Base-by-base conservation (phyloP, 2,797 vertebrate species). In the Halcyon badia region DNA sequence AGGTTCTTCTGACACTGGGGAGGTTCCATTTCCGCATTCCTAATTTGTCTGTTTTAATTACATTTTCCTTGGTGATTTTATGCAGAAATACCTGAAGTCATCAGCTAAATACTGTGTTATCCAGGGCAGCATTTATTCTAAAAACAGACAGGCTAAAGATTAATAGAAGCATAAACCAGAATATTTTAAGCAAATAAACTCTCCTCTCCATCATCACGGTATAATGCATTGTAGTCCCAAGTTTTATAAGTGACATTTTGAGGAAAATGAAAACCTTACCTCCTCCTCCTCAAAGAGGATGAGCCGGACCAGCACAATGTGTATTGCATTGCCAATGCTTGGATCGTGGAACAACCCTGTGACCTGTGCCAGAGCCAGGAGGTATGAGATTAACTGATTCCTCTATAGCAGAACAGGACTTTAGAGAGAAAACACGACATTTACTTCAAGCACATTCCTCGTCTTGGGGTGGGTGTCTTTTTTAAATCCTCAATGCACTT, bases 251-350 rank as follows among this genome's bases (percentile, higher is more conserved):
- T 31, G 28, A 37, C 16, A 78, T 69, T 79, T 6, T 42, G n/a
- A 51, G 28, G 22, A 19, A 92, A 88, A 75, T 19, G 31, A 9
- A 65, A 52, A 64, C 65, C 96, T 98, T 98, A 99, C 99, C 99
- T 99, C 99, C 78, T 99, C 99, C 91, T 99, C 99, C 79, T 99
- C 99, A 11, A 99, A 98, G 19, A 99, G 98, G 88, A 99, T 99
- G 78, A 99, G 99, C 19, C 99, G 98, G 66, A 99, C 99, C 90
- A 99, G 97, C 65, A 99, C 98, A 68, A 99, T 98, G 73, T 99
- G 99, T 97, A 99, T 98, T 54, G 99, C 99, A 44, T 99, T 99
- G 61, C 99, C 99, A 69, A 99, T 99, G 91, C 99, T 99, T 58
- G 99, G 99, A 87, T 99, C 99, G 0, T 99, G 99, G 97, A 99